Evolutionary conservation across 2,797 vertebrate species (phyloP).

Genomic region (Micromesistius poutassou): DNA sequence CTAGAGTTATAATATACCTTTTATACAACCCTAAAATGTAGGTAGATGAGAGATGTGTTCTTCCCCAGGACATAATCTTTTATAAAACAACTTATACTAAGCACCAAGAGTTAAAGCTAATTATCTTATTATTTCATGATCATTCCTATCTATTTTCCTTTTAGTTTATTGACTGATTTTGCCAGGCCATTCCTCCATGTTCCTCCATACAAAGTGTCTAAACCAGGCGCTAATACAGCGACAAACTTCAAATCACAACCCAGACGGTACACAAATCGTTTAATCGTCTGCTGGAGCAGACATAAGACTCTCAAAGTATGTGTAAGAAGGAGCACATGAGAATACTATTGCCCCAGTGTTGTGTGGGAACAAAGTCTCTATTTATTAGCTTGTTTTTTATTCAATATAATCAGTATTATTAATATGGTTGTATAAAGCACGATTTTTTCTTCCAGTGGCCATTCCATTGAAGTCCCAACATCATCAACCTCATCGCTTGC

Average conservation of each 20-base stretch:
- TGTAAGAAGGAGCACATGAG: conserved; percentile 62
- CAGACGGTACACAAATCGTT: conserved; percentile 19
- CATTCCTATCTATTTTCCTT: neutral
- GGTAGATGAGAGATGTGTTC: too few species aligned
- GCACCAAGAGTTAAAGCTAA: neutral
- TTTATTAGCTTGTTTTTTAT: conserved; percentile 45
- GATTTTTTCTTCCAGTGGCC: too few species aligned
- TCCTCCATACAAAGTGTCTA: neutral
- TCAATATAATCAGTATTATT: conserved; percentile 5
- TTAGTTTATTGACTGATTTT: neutral
- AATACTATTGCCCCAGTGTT: conserved; percentile 24
- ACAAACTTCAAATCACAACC: neutral
- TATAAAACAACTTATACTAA: too few species aligned
- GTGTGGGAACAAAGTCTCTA: conserved; percentile 45
- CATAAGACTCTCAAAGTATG: conserved; percentile 10
- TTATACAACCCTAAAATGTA: too few species aligned
- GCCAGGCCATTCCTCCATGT: too few species aligned
- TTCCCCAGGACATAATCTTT: too few species aligned
- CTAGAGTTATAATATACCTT: too few species aligned
- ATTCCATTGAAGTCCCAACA: too few species aligned
- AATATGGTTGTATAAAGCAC: too few species aligned
- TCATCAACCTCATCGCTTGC: too few species aligned
- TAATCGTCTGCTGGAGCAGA: conserved; percentile 57
- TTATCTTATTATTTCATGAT: neutral
- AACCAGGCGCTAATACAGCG: conserved; percentile 15